phyloP scores from a whole-genome alignment of 2,113 vertebrate genomes.

The Erpornis zantholeuca region DNA sequence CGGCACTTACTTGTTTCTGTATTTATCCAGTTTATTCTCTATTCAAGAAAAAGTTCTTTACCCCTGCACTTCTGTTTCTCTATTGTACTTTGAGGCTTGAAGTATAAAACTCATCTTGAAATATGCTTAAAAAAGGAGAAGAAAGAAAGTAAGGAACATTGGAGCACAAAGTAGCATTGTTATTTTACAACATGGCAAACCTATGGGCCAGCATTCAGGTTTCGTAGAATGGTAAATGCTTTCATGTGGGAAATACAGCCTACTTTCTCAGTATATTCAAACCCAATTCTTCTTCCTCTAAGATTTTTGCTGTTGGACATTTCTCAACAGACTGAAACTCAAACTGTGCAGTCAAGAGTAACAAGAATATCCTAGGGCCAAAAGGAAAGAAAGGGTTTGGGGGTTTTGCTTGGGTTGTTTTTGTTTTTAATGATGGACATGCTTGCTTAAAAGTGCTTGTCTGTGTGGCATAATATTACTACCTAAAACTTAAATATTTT shows the following conservation, averaged over 20 bases:
- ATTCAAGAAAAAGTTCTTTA: not conserved
- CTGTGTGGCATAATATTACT: not conserved
- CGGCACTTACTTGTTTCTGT: not conserved
- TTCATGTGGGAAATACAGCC: not conserved
- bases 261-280: not conserved
- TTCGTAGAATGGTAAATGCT: not conserved
- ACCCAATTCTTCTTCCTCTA: not conserved
- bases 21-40: not conserved
- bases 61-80: not conserved
- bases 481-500: not conserved
- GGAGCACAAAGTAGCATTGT: not conserved
- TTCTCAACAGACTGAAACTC: not conserved
- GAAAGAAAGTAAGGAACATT: not conserved
- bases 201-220: not conserved
- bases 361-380: not conserved
- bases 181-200: not conserved
- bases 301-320: not conserved
- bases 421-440: not conserved
- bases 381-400: not conserved
- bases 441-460: not conserved
- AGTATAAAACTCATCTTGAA: not conserved
- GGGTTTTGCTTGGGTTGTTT: not conserved
- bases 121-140: not conserved
- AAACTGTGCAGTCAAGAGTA: not conserved
- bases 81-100: not conserved